Conservation (phyloP, 1,140 invertebrate genomes). For the Rhopalosiphum padi region DNA sequence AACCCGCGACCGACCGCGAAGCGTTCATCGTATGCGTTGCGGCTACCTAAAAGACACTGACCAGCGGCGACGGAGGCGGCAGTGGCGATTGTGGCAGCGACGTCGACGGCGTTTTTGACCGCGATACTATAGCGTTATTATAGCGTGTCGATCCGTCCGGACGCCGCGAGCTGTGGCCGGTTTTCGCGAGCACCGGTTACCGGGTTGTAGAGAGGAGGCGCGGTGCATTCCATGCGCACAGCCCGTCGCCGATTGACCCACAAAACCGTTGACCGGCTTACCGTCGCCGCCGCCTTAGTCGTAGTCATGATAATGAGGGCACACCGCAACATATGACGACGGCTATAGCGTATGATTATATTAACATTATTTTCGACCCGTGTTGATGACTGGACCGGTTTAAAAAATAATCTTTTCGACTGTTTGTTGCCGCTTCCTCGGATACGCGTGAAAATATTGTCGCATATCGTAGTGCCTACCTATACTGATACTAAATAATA, state of each 20-base stretch:
- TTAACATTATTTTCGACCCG: background rate
- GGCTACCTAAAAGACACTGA: background rate
- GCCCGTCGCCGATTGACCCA: conserved; percentile 37
- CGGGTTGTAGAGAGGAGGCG: background rate
- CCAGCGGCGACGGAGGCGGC: too few species aligned
- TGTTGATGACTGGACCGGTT: background rate
- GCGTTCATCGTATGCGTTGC: background rate
- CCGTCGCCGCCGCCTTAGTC: background rate
- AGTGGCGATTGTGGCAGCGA: background rate
- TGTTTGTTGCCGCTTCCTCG: background rate
- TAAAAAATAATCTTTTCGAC: background rate
- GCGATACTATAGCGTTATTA: background rate
- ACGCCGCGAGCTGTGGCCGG: background rate
- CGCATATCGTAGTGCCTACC: background rate
- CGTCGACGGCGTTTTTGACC: background rate
- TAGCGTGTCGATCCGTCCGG: background rate
- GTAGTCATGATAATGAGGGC: conserved; percentile 7
- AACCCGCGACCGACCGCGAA: background rate
- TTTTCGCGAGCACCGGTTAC: background rate
- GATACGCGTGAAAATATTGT: background rate
- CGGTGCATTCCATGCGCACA: background rate
- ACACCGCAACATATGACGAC: background rate
- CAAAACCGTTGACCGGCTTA: conserved; percentile 47
- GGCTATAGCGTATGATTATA: background rate
- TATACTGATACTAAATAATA: too few species aligned